A percentile compares a stretch with the other conserved stretches of the same genome.
These are phyloP conservation scores for Corythoichthys intestinalis DNA, from an alignment of 2,113 vertebrate species.

Conservation along the genomic window DNA sequence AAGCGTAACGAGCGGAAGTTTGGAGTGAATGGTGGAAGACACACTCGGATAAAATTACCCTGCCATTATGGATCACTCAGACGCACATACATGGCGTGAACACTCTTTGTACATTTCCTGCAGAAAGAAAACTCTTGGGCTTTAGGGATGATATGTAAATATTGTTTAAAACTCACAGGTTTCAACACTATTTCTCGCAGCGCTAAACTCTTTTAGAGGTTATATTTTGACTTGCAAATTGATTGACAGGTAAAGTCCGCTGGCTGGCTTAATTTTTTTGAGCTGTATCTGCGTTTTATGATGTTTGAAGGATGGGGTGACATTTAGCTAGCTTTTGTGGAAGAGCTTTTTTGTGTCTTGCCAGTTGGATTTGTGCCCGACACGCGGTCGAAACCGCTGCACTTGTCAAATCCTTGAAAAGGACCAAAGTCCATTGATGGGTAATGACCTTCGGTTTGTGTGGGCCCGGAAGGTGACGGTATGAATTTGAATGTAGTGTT, in stretches of 20 bases:
- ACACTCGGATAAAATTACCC: slow-evolving; percentile 64
- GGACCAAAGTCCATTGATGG: slow-evolving; percentile 40
- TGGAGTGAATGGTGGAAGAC: slow-evolving; percentile 63
- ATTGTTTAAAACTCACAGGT: too few species aligned
- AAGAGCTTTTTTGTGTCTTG: slow-evolving; percentile 1
- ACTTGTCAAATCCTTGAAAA: slow-evolving; percentile 33
- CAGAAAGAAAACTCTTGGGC: too few species aligned
- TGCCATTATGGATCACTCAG: slow-evolving; percentile 68
- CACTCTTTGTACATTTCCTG: neutral
- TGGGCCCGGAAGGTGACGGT: slow-evolving; percentile 44
- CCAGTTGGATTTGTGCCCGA: slow-evolving; percentile 8
- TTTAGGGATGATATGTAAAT: too few species aligned
- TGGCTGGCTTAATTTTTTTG: neutral
- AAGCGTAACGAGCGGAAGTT: slow-evolving; percentile 63
- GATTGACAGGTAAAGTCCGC: slow-evolving; percentile 14
- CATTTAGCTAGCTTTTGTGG: slow-evolving; percentile 20
- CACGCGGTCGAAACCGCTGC: neutral
- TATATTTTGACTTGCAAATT: neutral
- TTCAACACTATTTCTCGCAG: neutral
- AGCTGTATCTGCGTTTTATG: slow-evolving; percentile 12
- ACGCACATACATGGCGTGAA: slow-evolving; percentile 38
- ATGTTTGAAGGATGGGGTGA: slow-evolving; percentile 8
- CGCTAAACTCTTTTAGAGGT: neutral
- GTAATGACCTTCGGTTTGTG: slow-evolving; percentile 21
- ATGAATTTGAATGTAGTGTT: slow-evolving; percentile 19